Percentiles rank a stretch among this genome's conserved stretches.
phyloP scores from a whole-genome alignment of 2,888 invertebrate genomes.

The Belgica antarctica region DNA sequence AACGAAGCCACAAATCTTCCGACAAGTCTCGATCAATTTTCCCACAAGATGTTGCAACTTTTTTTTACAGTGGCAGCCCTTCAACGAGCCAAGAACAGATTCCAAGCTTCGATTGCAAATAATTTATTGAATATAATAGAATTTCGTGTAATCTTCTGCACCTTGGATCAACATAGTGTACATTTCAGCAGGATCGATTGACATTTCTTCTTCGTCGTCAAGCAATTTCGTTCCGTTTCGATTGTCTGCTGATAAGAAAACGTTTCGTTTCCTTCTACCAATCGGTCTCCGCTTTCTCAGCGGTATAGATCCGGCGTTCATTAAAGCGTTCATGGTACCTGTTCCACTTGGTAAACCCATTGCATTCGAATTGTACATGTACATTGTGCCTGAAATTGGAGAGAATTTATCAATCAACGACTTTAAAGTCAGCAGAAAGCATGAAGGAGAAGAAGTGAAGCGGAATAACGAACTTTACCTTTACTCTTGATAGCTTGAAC shows the following conservation, averaged over 20 bases:
- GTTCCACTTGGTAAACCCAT: slow-evolving; percentile 2
- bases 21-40: not conserved
- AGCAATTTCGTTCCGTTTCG: slow-evolving; percentile 35
- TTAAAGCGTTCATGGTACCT: slow-evolving; percentile 48
- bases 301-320: slow-evolving; percentile 48
- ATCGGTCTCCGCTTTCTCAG: slow-evolving; percentile 49
- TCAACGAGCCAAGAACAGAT: not conserved
- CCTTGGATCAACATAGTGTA: slow-evolving; percentile 53
- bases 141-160: slow-evolving; percentile 55
- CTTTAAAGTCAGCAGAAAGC: too few relatives aligned
- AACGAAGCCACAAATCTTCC: not conserved
- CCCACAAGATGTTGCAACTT: not conserved
- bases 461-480: slow-evolving; percentile 49
- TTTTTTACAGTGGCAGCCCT: too few relatives aligned
- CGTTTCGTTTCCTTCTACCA: slow-evolving; percentile 51
- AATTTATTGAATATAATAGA: slow-evolving; percentile 33
- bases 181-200: slow-evolving; percentile 47
- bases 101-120: not conserved
- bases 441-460: too few relatives aligned
- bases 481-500: slow-evolving; percentile 72
- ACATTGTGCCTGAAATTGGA: slow-evolving; percentile 22
- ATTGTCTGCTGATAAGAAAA: slow-evolving; percentile 48
- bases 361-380: slow-evolving; percentile 16
- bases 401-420: not conserved
- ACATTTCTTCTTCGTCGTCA: slow-evolving; percentile 8